phyloP scores from a whole-genome alignment of 1,140 invertebrate genomes.

The Leptoteleia sp. region DNA sequence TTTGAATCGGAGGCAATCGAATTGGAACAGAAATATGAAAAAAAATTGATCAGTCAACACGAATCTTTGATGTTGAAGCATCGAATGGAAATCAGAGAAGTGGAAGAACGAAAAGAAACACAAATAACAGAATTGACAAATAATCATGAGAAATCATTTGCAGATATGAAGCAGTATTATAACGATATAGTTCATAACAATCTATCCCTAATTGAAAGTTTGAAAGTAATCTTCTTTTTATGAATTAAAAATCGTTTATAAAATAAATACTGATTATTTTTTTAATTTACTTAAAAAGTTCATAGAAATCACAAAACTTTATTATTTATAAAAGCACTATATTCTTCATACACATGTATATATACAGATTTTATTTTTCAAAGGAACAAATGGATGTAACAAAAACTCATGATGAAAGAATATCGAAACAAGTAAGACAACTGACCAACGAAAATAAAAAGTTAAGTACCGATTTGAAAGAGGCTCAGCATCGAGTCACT shows the following conservation, averaged over 20 bases:
- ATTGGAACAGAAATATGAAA: slow-evolving; percentile 90
- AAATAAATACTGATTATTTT: too few relatives aligned
- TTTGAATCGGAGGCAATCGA: slow-evolving; percentile 89
- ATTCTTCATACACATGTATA: too few relatives aligned
- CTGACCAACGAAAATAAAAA: slow-evolving; percentile 87
- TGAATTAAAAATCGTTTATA: too few relatives aligned
- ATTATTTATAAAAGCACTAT: too few relatives aligned
- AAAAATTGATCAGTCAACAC: slow-evolving; percentile 87
- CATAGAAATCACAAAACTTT: too few relatives aligned
- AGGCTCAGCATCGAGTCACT: slow-evolving; percentile 85
- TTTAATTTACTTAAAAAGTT: too few relatives aligned
- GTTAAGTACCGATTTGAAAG: slow-evolving; percentile 86
- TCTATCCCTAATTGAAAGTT: slow-evolving; percentile 89
- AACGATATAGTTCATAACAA: slow-evolving; percentile 96
- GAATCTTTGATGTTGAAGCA: slow-evolving; percentile 88
- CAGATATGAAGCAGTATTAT: slow-evolving; percentile 95
- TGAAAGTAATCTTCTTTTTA: slow-evolving; percentile 84
- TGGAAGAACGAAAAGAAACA: slow-evolving; percentile 94
- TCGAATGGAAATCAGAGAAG: slow-evolving; percentile 89
- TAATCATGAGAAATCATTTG: slow-evolving; percentile 91
- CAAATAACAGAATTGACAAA: slow-evolving; percentile 90
- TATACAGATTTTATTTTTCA: slow-evolving; percentile 6
- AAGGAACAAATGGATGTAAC: slow-evolving; percentile 92
- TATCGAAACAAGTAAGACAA: slow-evolving; percentile 85
- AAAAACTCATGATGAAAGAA: slow-evolving; percentile 89